Evolutionary conservation across 2,113 vertebrate species (phyloP).

Genomic region (Deroptyus accipitrinus): DNA sequence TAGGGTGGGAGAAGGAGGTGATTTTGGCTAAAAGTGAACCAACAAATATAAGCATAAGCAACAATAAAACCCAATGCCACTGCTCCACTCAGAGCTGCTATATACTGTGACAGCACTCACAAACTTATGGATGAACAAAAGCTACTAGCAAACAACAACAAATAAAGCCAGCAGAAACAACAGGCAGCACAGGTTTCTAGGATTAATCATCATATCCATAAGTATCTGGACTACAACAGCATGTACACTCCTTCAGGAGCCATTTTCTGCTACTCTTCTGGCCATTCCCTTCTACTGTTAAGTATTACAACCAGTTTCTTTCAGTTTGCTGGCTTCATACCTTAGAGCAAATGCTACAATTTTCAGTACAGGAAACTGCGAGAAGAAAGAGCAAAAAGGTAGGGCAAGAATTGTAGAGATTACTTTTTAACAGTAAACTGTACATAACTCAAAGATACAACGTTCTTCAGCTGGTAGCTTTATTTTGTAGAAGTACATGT

Average conservation of each 20-base stretch:
- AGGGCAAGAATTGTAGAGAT: not conserved
- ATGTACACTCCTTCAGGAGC: not conserved
- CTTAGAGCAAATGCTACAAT: not conserved
- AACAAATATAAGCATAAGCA: not conserved
- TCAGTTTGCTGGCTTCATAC: not conserved
- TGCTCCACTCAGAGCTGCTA: not conserved
- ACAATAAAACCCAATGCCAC: not conserved
- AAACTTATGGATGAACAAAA: not conserved
- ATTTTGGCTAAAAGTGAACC: not conserved
- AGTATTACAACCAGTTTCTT: not conserved
- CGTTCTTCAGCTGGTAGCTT: not conserved
- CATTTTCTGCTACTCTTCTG: not conserved
- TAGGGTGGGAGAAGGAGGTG: not conserved
- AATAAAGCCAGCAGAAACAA: not conserved
- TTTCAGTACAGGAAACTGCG: not conserved
- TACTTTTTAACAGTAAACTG: not conserved
- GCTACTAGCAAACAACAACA: not conserved
- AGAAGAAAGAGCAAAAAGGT: not conserved
- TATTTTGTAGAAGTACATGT: not conserved
- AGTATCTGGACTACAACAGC: not conserved
- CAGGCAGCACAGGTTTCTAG: not conserved
- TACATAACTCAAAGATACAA: not conserved
- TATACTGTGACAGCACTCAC: not conserved
- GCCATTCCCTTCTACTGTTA: not conserved
- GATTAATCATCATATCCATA: not conserved